Base-by-base conservation (phyloP, 2,113 vertebrate genomes). In the Apeltes quadracus region DNA sequence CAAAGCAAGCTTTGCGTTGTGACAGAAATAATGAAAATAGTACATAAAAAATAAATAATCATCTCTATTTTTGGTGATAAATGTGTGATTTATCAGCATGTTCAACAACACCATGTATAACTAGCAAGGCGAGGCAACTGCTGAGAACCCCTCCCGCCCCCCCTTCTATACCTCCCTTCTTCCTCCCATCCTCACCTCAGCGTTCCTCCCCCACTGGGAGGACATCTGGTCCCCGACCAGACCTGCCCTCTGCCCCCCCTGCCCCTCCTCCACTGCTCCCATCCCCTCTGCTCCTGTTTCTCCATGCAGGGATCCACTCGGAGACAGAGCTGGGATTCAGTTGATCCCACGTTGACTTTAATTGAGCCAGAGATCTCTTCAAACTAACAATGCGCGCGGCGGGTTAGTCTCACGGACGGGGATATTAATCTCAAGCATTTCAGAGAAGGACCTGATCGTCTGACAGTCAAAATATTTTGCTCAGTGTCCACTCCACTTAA, bases 171-270 rank as follows among this genome's bases (percentile, higher is more conserved):
- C 76, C 75, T 78, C 81, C 70, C 78, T 77, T 78, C 79, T 79
- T 75, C 83, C 76, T 87, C 62, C 81, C 82, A 83, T 83, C 85
- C 81, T 86, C 89, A 83, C 89, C 81, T 89, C 81, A 55, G 59
- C 71, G 39, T 87, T 86, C 88, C 82, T 91, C 88, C 87, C 90
- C 92, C 87, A 87, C 90, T 86, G 91, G 85, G 91, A 89, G 82
- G 88, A 92, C 93, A 94, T 93, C 93, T 94, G 93, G 88, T 93
- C 88, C 87, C 92, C 78, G 59, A 88, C 90, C 89, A 89, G 89
- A 81, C 85, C 91, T 89, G 82, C 86, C 86, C 87, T 85, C 69
- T 79, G 58, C 75, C 65, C 66, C 76, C 66, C 32, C 73, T 64
- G 68, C 79, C 57, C 72, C 70, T 57, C 48, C 66, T 57, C 62